phyloP scores from a whole-genome alignment of 2,113 vertebrate genomes.

The Corapipo altera region DNA sequence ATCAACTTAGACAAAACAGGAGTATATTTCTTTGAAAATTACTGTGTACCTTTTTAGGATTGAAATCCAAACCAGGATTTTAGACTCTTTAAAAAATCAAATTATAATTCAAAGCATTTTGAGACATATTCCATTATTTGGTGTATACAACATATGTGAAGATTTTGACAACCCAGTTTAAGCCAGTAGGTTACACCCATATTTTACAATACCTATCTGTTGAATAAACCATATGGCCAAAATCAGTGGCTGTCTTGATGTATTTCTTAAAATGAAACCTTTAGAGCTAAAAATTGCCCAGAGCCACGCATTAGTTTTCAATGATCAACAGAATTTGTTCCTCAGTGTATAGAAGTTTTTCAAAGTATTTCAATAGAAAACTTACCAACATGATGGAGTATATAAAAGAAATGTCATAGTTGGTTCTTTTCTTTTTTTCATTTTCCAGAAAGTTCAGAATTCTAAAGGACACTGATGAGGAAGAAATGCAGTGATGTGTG shows the following conservation, averaged over 20 bases:
- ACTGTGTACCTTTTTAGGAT: not conserved
- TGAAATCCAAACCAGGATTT: not conserved
- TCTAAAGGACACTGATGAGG: not conserved
- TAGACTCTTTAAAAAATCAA: not conserved
- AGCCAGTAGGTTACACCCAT: not conserved
- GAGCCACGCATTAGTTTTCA: not conserved
- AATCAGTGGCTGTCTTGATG: not conserved
- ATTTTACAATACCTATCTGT: not conserved
- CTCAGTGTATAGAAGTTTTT: not conserved
- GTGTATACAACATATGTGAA: not conserved
- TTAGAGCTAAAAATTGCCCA: not conserved
- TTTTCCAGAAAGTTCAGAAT: not conserved
- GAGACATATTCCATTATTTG: not conserved
- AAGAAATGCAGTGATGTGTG: not conserved
- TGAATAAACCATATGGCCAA: not conserved
- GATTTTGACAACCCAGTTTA: not conserved
- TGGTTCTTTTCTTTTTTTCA: not conserved
- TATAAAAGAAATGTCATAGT: not conserved
- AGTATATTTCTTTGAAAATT: not conserved
- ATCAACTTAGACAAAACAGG: not conserved
- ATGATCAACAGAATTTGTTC: not conserved
- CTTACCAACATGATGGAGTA: not conserved
- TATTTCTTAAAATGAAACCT: not conserved
- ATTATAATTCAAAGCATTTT: not conserved
- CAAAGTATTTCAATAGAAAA: not conserved